Base-by-base conservation (phyloP, 1,140 invertebrate species). In the Drosophila ogumai region DNA sequence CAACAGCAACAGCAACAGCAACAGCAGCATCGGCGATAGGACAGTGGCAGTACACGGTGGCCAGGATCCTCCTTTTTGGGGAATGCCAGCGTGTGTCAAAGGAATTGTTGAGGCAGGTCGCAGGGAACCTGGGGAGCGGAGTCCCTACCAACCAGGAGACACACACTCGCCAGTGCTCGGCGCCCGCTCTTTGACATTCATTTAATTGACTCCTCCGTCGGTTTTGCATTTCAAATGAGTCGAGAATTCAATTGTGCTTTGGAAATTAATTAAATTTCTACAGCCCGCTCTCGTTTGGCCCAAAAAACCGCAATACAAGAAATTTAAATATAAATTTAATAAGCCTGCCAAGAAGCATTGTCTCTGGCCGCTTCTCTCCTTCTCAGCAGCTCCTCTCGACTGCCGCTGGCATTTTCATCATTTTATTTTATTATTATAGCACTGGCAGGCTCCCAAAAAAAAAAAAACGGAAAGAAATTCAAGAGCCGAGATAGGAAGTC, bases 151-250 rank as follows among this genome's bases (percentile, higher is more conserved):
- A 22, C 28, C 54, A 19, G 54, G 52, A 60, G 63, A 66, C 64
- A 64, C 64, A 9, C 49, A 50, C 13, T 50, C 60, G 63, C 61
- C 73, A 65, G 57, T 46, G 68, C 41, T 66, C 55, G 34, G 43
- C 25, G 44, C 32, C 55, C 50, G 79, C 76, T 80, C 82, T 91
- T 91, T 91, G 87, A 91, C 87, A 91, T 91, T 91, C 82, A 84
- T 82, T 91, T 91, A 91, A 91, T 91, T 91, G 87, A 91, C 76
- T 91, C 69, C 52, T 41, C 50, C 72, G 49, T 73, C 63, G 77
- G 56, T 73, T 88, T 88, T 88, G 84, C 84, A 88, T 88, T 88
- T 74, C 80, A 88, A 88, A 88, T 88, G 80, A 88, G 76, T 57
- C 76, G 74, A 31, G 47, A 58, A 79, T 87, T 77, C 63, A 85